Evolutionary conservation across 1,140 invertebrate genomes (phyloP), one percentile per base, ranked within the genome.

Genomic region (Teleopsis dalmanni): DNA sequence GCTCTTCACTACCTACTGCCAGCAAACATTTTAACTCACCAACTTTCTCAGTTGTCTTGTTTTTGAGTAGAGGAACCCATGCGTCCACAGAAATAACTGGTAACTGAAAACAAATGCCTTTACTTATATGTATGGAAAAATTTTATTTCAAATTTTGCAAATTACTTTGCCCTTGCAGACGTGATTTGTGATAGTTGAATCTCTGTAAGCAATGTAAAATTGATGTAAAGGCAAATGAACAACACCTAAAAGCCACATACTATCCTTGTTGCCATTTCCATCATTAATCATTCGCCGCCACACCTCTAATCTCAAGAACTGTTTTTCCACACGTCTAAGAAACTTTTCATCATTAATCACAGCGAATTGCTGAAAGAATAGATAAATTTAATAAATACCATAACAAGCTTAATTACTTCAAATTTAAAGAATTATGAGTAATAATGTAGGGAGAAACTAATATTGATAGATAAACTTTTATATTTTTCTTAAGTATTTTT

Each of bases 81-180:
- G 71, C 76, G 58, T 81, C 79, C 9, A 79, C 75, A 31, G 76
- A 76, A 42, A 81, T 77, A 14, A 81, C 73, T 22, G 80, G 79
- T 51, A 79, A 65, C 76, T 80, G 8, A 23, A 35, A 9, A 42
- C 7, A 41, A 46, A 26, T 7, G 7, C n/a, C 9, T 21, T 16
- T 9, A 48, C 23, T 47, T 36, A 22, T 25, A 10, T 27, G 13
- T 31, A n/a, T 18, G 18, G 13, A 14, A 27, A 13, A 21, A 47
- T 26, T 46, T 46, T 16, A 33, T 18, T n/a, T 7, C 8, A 7
- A 3, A 16, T n/a, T n/a, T n/a, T n/a, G n/a, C n/a, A n/a, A n/a
- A n/a, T n/a, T 42, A 69, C 65, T 59, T 68, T 66, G 37, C 58
- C 58, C 51, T 62, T 59, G 50, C 60, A 63, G 34, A 81, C 70